Percentiles rank a stretch among this genome's conserved stretches.
Conservation (phyloP, 2,113 vertebrate species). For the Psammodynastes pulverulentus region DNA sequence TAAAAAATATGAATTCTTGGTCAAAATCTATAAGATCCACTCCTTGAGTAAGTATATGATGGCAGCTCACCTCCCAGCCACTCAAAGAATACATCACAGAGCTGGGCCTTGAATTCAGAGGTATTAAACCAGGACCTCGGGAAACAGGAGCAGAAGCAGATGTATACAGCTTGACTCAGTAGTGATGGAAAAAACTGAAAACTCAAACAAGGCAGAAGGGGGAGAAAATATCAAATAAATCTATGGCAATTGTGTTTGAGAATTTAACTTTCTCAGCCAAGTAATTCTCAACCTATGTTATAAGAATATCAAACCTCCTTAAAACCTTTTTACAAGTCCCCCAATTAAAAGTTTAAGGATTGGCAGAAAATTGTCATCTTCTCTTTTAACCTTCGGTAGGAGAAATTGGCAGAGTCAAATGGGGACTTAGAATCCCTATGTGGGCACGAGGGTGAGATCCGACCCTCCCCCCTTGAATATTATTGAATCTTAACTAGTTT, state of each 20-base stretch:
- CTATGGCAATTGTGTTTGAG: not conserved
- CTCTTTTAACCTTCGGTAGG: not conserved
- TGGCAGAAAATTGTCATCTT: not conserved
- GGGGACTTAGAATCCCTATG: not conserved
- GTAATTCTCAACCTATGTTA: not conserved
- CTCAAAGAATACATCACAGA: constrained; percentile 65
- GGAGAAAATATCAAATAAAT: not conserved
- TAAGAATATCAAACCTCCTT: not conserved
- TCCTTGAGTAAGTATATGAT: not conserved
- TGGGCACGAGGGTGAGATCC: not conserved
- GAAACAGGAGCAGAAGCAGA: constrained; percentile 68
- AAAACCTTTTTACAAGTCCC: not conserved
- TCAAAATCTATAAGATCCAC: too few species aligned
- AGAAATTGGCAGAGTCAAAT: not conserved
- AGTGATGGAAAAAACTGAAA: constrained; percentile 45
- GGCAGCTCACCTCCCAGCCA: constrained; percentile 60
- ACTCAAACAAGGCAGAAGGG: constrained; percentile 17
- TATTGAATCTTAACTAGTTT: not conserved
- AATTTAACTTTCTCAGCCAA: not conserved
- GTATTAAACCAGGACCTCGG: constrained; percentile 62
- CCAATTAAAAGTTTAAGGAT: not conserved
- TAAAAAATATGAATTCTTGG: not conserved
- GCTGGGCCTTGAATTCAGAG: constrained; percentile 52
- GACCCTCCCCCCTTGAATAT: not conserved
- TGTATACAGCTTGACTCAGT: constrained; percentile 62